Conservation (phyloP, 2,888 invertebrate species). For the Danaus chrysippus region DNA sequence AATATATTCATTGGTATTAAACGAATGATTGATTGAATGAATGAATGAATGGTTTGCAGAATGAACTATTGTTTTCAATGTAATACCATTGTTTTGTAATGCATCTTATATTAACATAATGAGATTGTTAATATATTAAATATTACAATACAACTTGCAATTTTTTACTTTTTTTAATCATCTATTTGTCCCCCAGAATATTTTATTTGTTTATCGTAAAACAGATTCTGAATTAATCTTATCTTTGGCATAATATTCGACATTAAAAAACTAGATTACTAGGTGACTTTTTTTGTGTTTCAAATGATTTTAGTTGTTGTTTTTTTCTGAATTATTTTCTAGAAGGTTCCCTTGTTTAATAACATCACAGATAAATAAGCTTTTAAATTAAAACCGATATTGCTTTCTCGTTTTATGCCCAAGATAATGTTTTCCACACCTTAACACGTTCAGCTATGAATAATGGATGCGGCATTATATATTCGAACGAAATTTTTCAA, state of each 20-base stretch:
- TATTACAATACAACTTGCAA: no score
- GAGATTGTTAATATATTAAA: not conserved
- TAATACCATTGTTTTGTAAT: constrained; percentile 17
- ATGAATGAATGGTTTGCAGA: constrained; percentile 22
- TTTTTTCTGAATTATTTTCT: no score
- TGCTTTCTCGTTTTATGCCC: not conserved
- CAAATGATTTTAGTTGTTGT: no score
- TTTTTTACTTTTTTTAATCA: no score
- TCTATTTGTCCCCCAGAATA: no score
- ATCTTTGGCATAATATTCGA: no score
- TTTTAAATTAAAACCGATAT: not conserved
- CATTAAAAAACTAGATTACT: no score
- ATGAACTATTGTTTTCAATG: constrained; percentile 31
- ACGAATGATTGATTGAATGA: constrained; percentile 35
- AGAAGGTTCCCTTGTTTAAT: no score
- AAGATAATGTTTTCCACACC: constrained; percentile 1
- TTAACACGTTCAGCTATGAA: not conserved
- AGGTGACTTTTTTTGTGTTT: no score
- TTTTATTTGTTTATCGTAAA: no score
- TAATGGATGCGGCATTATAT: not conserved
- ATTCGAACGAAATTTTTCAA: not conserved
- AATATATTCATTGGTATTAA: constrained; percentile 6
- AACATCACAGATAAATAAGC: no score
- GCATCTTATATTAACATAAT: not conserved
- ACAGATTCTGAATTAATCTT: no score